Evolutionary conservation across 1,140 invertebrate species (phyloP).

Genomic region (Eriosoma lanigerum): DNA sequence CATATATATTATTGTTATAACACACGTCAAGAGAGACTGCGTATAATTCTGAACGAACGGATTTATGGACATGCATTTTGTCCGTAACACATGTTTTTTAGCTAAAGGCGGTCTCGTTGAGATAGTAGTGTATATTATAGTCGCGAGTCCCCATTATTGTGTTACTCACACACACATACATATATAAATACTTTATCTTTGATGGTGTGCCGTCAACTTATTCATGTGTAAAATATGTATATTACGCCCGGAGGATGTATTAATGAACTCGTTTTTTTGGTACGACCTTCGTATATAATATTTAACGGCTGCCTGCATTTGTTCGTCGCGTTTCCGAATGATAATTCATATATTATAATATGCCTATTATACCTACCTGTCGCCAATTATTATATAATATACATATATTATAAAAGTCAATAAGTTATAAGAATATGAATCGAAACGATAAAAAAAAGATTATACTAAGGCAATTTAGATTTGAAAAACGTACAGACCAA

Average conservation of each 20-base stretch:
- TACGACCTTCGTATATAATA: slow-evolving; percentile 15
- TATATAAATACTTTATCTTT: slow-evolving; percentile 7
- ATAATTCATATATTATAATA: background rate
- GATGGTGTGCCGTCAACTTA: slow-evolving; percentile 47
- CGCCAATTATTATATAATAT: too few species aligned
- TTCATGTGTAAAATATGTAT: slow-evolving; percentile 49
- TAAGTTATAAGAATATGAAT: too few species aligned
- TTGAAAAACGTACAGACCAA: too few species aligned
- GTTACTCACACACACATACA: background rate
- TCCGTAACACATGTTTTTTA: slow-evolving; percentile 47
- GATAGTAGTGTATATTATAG: background rate
- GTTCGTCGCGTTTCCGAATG: slow-evolving; percentile 13
- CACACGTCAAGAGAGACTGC: background rate
- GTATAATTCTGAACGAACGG: slow-evolving; percentile 16
- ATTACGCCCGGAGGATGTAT: slow-evolving; percentile 38
- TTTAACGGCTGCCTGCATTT: background rate
- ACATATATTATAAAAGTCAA: too few species aligned
- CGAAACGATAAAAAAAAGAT: too few species aligned
- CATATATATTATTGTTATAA: background rate
- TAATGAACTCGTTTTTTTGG: slow-evolving; percentile 35
- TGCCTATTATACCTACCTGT: background rate
- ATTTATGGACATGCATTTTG: slow-evolving; percentile 42
- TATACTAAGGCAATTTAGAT: too few species aligned
- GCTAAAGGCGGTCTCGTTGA: slow-evolving; percentile 41
- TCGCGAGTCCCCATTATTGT: background rate